phyloP scores from a whole-genome alignment of 2,113 vertebrate genomes.

The Nymphicus hollandicus region DNA sequence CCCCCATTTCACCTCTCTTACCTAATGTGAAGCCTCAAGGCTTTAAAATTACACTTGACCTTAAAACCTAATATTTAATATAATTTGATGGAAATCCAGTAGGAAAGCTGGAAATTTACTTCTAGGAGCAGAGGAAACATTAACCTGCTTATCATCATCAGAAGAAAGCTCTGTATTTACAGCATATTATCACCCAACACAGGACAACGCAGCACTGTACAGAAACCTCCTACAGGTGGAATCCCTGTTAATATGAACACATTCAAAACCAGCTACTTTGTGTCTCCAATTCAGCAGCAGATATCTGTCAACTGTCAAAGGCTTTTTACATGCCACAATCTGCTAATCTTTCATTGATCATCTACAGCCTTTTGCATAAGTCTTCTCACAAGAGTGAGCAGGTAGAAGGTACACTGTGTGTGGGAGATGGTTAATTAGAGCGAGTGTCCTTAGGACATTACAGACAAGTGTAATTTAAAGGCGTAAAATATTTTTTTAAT shows the following conservation, averaged over 20 bases:
- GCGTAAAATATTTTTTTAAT: not conserved
- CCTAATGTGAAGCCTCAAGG: not conserved
- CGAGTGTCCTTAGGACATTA: too few relatives aligned
- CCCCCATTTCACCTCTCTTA: not conserved
- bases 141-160: not conserved
- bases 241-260: not conserved
- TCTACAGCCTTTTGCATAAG: not conserved
- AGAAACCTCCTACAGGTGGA: not conserved
- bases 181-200: not conserved
- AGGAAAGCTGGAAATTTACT: not conserved
- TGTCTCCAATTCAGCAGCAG: not conserved
- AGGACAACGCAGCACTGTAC: not conserved
- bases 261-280: not conserved
- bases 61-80: not conserved
- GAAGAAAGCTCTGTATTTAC: fast-evolving
- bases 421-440: not conserved
- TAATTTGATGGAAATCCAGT: not conserved
- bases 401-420: not conserved
- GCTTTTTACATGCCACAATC: not conserved
- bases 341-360: not conserved
- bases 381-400: not conserved
- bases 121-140: not conserved
- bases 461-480: not conserved
- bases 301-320: not conserved
- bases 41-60: not conserved